Evolutionary conservation across 2,797 vertebrate genomes (phyloP), one percentile per base, ranked within the genome.

Genomic region (Anisognathus igniventris): DNA sequence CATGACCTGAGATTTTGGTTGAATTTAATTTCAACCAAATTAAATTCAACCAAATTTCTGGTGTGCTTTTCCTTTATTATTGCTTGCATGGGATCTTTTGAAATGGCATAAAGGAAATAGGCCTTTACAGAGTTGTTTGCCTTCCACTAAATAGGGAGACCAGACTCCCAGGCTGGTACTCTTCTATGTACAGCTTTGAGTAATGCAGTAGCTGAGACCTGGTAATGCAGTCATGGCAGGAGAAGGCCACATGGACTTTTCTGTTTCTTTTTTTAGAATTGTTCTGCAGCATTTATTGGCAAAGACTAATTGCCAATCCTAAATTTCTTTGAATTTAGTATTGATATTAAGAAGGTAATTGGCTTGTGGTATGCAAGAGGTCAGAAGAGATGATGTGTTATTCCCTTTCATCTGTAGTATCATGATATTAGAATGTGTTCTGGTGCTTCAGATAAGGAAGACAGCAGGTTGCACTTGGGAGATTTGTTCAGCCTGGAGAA

Each of bases 391-490:
- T 68, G 17, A 37, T 54, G 17, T 33, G 8, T 37, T 77, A 22
- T 61, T 93, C 31, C 10, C 6, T 76, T 85, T 44, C 22, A 24
- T 40, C 47, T 71, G 17, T 27, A 17, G 8, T 31, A 14, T 33
- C 4, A 7, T 56, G 18, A 56, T 35, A 57, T 17, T 75, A 40
- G 31, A 21, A 30, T 57, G 9, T 27, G 31, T 51, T 68, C 40
- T 62, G 44, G 5, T 85, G 40, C 60, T 70, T 79, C 58, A 70
- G 60, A 27, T 74, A 71, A 44, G 33, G 37, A 88, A 58, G 25
- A 12, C 20, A 74, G 2, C 12, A 10, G 0, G 0, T 10, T 68
- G 33, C 6, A 20, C 27, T 5, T 10, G n/a, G 35, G n/a, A 93
- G 15, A 22, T 71, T 16, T 31, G 18, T 66, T 72, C 53, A 42